These are phyloP conservation scores for Physocephala rufipes DNA, from an alignment of 2,888 invertebrate genomes.

Conservation along the genomic window DNA sequence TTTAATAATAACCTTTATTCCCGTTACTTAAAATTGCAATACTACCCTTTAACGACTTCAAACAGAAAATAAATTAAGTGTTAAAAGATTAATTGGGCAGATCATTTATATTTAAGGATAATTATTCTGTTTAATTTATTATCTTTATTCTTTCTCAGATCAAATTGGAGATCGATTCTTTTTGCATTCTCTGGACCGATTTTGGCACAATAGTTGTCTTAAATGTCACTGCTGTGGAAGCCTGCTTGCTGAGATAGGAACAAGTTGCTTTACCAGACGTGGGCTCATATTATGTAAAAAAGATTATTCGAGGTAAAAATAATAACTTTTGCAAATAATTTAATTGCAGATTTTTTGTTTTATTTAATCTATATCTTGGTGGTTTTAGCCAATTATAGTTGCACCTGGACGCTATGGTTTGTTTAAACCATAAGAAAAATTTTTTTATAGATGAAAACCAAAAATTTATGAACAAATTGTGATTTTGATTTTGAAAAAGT, in stretches of 20 bases:
- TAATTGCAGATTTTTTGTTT: no score
- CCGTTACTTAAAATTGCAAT: neutral
- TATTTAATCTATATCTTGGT: no score
- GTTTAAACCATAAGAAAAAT: neutral
- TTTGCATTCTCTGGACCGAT: constrained; percentile 90
- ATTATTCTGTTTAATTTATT: neutral
- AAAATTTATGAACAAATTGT: no score
- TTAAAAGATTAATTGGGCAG: neutral
- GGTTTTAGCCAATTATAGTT: no score
- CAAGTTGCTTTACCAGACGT: constrained; percentile 90
- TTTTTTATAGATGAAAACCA: neutral
- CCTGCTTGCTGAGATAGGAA: constrained; percentile 88
- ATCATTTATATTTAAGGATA: neutral
- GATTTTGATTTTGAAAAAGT: no score
- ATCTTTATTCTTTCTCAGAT: constrained; percentile 51
- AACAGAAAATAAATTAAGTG: neutral
- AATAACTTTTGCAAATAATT: no score
- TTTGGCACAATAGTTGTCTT: constrained; percentile 95
- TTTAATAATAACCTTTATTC: neutral
- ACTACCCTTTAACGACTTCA: neutral
- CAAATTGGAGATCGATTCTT: constrained; percentile 92
- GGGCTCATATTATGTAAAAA: constrained; percentile 95
- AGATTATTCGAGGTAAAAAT: constrained; percentile 90
- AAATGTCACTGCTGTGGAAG: constrained; percentile 93
- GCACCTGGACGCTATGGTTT: no score